Evolutionary conservation across 2,888 invertebrate genomes (phyloP).

Genomic region (Amiota communis): DNA sequence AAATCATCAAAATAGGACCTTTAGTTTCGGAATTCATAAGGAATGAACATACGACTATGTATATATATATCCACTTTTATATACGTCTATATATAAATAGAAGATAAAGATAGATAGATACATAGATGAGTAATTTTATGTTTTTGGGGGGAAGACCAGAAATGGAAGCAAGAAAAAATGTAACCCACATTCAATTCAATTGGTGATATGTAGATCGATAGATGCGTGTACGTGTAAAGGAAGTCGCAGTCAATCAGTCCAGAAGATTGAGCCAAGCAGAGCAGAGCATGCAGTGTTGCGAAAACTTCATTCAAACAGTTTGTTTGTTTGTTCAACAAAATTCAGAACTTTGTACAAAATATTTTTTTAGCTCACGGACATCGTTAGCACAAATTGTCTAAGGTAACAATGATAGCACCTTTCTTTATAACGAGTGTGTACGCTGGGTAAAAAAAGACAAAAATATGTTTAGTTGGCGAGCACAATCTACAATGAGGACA

Average conservation of each 20-base stretch:
- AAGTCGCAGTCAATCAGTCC: neutral
- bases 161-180: neutral
- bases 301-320: neutral
- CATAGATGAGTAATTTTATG: no score
- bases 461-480: neutral
- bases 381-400: conserved; percentile 61
- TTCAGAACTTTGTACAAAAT: neutral
- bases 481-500: no score
- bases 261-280: no score
- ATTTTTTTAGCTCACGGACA: conserved; percentile 52
- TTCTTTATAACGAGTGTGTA: neutral
- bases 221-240: conserved; percentile 35
- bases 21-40: no score
- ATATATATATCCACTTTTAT: no score
- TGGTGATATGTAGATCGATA: neutral
- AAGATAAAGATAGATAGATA: no score
- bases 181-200: conserved; percentile 12
- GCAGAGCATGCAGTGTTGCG: conserved; percentile 21
- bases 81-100: no score
- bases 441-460: neutral
- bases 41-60: no score
- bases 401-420: conserved; percentile 42
- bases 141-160: no score
- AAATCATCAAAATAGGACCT: no score
- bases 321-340: conserved; percentile 32